Conservation (phyloP, 2,797 vertebrate genomes). For the Fratercula arctica region DNA sequence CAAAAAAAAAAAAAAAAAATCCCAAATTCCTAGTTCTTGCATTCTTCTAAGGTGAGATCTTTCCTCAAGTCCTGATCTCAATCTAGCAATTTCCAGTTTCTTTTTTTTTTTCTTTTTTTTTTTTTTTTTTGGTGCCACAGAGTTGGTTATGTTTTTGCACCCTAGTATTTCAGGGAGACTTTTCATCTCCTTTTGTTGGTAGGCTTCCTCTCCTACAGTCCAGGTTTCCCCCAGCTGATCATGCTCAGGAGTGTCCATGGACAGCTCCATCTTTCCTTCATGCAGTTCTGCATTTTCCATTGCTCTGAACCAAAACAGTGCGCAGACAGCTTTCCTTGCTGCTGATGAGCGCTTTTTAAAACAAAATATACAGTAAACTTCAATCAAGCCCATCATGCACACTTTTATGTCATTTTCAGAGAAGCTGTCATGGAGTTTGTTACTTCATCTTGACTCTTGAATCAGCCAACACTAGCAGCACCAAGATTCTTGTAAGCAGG, state of each 20-base stretch:
- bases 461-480: not conserved
- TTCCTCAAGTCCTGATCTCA: not conserved
- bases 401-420: not conserved
- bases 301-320: not conserved
- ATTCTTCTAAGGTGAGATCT: not conserved
- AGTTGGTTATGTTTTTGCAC: not conserved
- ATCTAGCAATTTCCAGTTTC: not conserved
- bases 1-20: not conserved
- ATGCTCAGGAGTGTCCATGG: not conserved
- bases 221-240: not conserved
- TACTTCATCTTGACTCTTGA: not conserved
- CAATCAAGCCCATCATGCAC: not conserved
- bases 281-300: not conserved
- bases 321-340: not conserved
- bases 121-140: not conserved
- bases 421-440: not conserved
- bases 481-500: not conserved
- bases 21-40: not conserved
- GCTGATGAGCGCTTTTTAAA: accelerated
- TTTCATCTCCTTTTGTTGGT: not conserved
- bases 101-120: not conserved
- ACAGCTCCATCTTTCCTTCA: not conserved
- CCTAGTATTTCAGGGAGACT: not conserved
- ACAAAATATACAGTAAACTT: not conserved
- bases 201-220: not conserved